Evolutionary conservation across 2,888 invertebrate species (phyloP).

Genomic region (Pammene aurita): DNA sequence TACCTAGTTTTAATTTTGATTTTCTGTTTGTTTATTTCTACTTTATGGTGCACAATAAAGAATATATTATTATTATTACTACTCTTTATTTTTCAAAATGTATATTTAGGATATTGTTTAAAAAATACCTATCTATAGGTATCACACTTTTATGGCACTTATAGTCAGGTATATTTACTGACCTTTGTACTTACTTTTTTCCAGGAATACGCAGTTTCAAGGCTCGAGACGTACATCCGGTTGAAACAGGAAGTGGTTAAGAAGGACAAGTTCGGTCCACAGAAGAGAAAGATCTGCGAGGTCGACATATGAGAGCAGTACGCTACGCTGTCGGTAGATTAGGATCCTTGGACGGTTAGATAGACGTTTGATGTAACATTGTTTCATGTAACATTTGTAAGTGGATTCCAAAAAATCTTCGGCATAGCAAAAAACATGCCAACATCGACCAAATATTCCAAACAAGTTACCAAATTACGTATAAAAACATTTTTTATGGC

Average conservation of each 20-base stretch:
- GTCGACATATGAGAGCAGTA: constrained; percentile 76
- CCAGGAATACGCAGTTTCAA: constrained; percentile 86
- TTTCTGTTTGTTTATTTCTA: too few species aligned
- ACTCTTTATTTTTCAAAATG: too few species aligned
- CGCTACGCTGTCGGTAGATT: constrained; percentile 45
- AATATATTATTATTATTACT: too few species aligned
- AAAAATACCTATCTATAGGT: too few species aligned
- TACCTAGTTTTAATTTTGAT: too few species aligned
- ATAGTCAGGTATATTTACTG: too few species aligned
- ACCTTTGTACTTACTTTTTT: constrained; percentile 43
- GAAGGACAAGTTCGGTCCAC: constrained; percentile 69
- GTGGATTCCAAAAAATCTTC: not conserved
- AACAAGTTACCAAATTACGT: too few species aligned
- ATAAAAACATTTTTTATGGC: too few species aligned
- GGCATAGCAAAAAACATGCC: too few species aligned
- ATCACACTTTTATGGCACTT: too few species aligned
- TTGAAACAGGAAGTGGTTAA: constrained; percentile 83
- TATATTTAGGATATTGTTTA: too few species aligned
- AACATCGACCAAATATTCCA: not conserved
- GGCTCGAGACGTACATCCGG: constrained; percentile 85
- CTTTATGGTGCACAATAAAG: too few species aligned
- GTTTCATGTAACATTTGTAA: not conserved
- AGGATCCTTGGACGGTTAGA: constrained; percentile 4
- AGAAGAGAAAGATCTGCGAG: constrained; percentile 79
- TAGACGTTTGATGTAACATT: not conserved